These are phyloP conservation scores for Apteryx mantelli DNA, from an alignment of 2,113 vertebrate genomes.

Conservation along the genomic window DNA sequence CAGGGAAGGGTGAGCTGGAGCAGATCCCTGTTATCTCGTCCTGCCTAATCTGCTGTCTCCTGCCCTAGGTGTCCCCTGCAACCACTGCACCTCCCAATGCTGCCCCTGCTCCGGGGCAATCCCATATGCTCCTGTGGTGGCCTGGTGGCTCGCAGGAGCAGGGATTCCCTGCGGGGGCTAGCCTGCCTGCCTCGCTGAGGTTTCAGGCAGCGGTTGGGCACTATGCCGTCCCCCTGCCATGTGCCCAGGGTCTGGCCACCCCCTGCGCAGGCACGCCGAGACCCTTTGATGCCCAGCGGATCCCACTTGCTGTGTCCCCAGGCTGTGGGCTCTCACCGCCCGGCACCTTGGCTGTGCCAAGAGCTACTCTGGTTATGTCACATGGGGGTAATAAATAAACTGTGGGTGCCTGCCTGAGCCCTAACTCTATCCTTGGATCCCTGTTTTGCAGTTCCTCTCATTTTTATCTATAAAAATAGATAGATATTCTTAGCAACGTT, in stretches of 20 bases:
- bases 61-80: background rate
- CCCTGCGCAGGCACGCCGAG: background rate
- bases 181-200: background rate
- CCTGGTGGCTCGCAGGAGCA: background rate
- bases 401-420: background rate
- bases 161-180: background rate
- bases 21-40: background rate
- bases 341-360: background rate
- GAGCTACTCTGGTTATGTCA: accelerated
- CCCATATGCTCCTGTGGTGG: background rate
- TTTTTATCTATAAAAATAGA: background rate
- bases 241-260: background rate
- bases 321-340: background rate
- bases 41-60: background rate
- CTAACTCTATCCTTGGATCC: background rate
- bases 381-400: accelerated
- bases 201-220: background rate
- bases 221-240: background rate
- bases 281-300: background rate
- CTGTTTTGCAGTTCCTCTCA: accelerated
- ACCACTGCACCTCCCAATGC: background rate
- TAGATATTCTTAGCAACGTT: background rate
- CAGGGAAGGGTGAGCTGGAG: background rate
- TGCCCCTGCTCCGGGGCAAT: background rate
- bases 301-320: background rate